phyloP scores from a whole-genome alignment of 2,797 vertebrate species.

The Choloepus didactylus region DNA sequence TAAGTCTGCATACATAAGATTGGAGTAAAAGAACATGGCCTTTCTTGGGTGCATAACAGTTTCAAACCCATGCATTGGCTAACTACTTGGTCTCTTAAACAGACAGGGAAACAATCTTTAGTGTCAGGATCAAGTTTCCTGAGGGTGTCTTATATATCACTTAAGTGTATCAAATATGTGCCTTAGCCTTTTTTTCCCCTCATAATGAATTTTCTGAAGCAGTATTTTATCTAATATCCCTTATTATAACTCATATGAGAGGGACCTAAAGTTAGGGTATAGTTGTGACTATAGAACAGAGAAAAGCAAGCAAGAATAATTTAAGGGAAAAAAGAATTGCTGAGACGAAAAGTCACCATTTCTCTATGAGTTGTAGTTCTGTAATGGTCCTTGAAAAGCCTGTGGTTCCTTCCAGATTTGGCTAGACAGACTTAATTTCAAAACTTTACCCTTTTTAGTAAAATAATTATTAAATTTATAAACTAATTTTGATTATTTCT shows the following conservation, averaged over 20 bases:
- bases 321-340: background rate
- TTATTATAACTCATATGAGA: conserved; percentile 2
- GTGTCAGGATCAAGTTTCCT: conserved; percentile 31
- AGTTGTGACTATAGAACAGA: conserved; percentile 18
- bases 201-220: conserved; percentile 38
- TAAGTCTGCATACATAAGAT: too few species aligned
- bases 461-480: conserved; percentile 31
- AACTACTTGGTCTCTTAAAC: background rate
- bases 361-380: background rate
- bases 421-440: conserved; percentile 19
- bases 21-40: too few species aligned
- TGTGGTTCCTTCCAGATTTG: background rate
- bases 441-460: conserved; percentile 1
- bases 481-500: conserved; percentile 14
- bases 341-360: background rate
- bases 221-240: background rate
- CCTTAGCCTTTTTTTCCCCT: background rate
- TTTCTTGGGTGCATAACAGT: too few species aligned
- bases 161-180: background rate
- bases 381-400: background rate
- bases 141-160: background rate
- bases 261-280: background rate
- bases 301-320: conserved; percentile 15
- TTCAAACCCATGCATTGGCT: too few species aligned
- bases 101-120: background rate